Evolutionary conservation across 2,113 vertebrate species (phyloP), one percentile per base, ranked within the genome.

Genomic region (Channa argus): DNA sequence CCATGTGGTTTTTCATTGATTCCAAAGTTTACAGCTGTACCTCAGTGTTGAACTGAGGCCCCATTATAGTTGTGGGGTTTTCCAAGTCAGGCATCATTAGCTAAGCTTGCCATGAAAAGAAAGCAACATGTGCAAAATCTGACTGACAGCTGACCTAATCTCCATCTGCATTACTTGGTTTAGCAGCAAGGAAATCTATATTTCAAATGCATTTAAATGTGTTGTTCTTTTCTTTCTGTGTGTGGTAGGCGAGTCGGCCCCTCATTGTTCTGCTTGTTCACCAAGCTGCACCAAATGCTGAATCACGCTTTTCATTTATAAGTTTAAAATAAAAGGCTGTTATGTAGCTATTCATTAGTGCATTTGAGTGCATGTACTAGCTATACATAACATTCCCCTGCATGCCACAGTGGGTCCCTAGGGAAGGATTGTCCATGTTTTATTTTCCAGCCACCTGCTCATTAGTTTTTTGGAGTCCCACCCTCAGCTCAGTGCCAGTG

Each of bases 381-480:
- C 50, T 61, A 64, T 68, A 65, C 59, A 70, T 52, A 43, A 5
- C 52, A 0, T 7, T 53, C 13, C 38, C 5, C 70, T 59, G 4
- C 3, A 39, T 14, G 33, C 58, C 55, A 12, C 41, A 36, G 9
- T 24, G 6, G 24, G 10, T 58, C 68, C 74, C 69, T 69, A 58
- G 39, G 59, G 69, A 74, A 24, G 39, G 33, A 55, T 62, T 14
- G 9, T 4, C 36, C 39, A 62, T 44, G 53, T 84, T 87, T 87
- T 62, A 55, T 75, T 90, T 91, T 89, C 80, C 82, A 77, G 43
- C 76, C 11, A 75, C 56, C 67, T 65, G 71, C 49, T 34, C 33
- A 8, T 13, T 15, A 24, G 55, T 58, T 62, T 79, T 63, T 67
- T 3, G 47, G 15, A 50, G 58, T 72, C 45, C 79, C 86, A 43